Conservation (phyloP, 2,113 vertebrate genomes). For the Paramormyrops kingsleyae region DNA sequence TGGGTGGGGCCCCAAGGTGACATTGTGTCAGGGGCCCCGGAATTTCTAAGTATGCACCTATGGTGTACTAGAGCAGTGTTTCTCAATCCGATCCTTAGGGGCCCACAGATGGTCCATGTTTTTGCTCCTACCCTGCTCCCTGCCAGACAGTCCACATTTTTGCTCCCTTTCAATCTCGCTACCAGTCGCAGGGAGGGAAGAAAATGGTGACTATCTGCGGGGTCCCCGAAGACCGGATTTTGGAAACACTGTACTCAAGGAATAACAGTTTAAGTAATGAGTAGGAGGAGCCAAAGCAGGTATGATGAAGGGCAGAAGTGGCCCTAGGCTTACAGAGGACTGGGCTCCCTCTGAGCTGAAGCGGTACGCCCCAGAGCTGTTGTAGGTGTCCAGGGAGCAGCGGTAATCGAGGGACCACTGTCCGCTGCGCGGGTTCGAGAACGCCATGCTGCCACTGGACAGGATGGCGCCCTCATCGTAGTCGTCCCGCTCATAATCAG, state of each 20-base stretch:
- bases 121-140: neutral
- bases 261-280: neutral
- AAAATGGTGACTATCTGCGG: neutral
- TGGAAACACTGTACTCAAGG: neutral
- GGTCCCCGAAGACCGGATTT: neutral
- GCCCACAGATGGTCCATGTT: neutral
- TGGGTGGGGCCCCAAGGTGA: too few relatives aligned
- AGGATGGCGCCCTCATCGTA: conserved; percentile 81
- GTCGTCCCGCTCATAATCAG: conserved; percentile 82
- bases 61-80: neutral
- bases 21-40: too few relatives aligned
- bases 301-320: neutral
- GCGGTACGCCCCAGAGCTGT: conserved; percentile 83
- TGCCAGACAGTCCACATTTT: neutral
- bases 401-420: conserved; percentile 88
- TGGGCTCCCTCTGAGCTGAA: conserved; percentile 92
- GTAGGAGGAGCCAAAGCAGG: neutral
- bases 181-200: too few relatives aligned
- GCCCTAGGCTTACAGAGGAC: conserved; percentile 77
- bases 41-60: too few relatives aligned
- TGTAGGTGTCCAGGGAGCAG: conserved; percentile 84
- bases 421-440: conserved; percentile 74
- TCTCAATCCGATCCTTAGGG: neutral
- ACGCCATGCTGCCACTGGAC: conserved; percentile 78
- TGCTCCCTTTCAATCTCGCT: too few relatives aligned